phyloP scores from a whole-genome alignment of 2,797 vertebrate species.

The Dicrostonyx torquatus region DNA sequence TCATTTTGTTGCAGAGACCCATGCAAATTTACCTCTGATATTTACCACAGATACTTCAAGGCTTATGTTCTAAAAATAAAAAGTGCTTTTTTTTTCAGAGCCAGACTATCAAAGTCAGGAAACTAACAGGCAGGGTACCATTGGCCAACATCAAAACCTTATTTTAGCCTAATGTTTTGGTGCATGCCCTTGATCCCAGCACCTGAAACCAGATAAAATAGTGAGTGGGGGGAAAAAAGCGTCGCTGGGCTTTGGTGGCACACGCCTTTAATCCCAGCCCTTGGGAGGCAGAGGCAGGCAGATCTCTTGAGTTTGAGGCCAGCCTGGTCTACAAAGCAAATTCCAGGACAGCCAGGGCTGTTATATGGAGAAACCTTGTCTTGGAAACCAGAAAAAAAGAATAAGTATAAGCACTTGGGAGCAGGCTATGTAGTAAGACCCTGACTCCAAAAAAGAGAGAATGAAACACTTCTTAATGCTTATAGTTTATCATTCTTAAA shows the following conservation, averaged over 20 bases:
- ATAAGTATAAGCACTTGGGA: not conserved
- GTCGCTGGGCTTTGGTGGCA: not conserved
- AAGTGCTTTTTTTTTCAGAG: not conserved
- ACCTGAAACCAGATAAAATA: not conserved
- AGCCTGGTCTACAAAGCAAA: too few species aligned
- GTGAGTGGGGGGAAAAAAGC: rapidly evolving
- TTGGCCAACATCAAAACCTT: not conserved
- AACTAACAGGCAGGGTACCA: not conserved
- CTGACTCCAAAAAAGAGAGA: not conserved
- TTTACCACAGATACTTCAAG: not conserved
- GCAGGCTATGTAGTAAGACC: not conserved
- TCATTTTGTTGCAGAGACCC: not conserved
- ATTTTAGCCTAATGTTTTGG: not conserved
- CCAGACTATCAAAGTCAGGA: not conserved
- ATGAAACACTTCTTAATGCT: not conserved
- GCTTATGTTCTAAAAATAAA: not conserved
- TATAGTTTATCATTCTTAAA: not conserved
- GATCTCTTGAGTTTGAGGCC: not conserved
- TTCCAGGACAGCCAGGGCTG: not conserved
- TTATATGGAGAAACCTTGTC: not conserved
- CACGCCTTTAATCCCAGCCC: not conserved
- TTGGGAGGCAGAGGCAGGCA: not conserved
- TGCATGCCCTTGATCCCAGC: not conserved
- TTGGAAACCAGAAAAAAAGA: not conserved
- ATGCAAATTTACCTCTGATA: too few species aligned